Percentiles rank a stretch among this genome's conserved stretches.
phyloP scores from a whole-genome alignment of 2,113 vertebrate species.

The Noctilio leporinus region DNA sequence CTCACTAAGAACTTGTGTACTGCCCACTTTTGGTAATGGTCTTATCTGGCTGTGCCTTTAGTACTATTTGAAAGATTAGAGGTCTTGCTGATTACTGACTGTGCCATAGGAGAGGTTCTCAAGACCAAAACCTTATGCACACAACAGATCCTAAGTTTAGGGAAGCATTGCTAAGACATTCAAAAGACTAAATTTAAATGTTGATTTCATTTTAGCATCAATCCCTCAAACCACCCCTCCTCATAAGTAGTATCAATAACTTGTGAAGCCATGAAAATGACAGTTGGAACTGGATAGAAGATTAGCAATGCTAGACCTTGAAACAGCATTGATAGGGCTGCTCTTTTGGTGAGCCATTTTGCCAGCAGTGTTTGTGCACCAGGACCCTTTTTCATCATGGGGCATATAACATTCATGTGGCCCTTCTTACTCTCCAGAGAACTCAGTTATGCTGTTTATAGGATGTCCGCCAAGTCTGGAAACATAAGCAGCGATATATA shows the following conservation, averaged over 20 bases:
- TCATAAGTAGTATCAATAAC: neutral
- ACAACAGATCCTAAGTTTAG: neutral
- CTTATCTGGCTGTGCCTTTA: neutral
- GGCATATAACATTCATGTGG: neutral
- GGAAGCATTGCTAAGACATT: neutral
- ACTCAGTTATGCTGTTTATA: neutral
- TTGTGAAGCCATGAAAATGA: neutral
- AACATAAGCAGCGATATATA: neutral
- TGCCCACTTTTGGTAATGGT: neutral
- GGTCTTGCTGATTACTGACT: neutral
- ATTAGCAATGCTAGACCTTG: conserved; percentile 7
- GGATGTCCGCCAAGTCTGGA: neutral
- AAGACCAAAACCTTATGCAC: neutral
- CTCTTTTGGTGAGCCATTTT: neutral
- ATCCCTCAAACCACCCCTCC: neutral
- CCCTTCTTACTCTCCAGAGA: conserved; percentile 9
- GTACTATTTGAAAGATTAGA: neutral
- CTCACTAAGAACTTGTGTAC: neutral
- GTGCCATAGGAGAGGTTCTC: neutral
- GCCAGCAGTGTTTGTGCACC: neutral
- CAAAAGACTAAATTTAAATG: conserved; percentile 17
- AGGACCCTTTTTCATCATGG: neutral
- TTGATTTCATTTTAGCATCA: neutral
- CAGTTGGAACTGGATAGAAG: neutral
- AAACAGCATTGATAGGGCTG: neutral